Evolutionary conservation across 92 coral and sea anemone species (phyloP), one percentile per base, ranked within the genome.

Genomic region (Zoanthus sansibaricus): DNA sequence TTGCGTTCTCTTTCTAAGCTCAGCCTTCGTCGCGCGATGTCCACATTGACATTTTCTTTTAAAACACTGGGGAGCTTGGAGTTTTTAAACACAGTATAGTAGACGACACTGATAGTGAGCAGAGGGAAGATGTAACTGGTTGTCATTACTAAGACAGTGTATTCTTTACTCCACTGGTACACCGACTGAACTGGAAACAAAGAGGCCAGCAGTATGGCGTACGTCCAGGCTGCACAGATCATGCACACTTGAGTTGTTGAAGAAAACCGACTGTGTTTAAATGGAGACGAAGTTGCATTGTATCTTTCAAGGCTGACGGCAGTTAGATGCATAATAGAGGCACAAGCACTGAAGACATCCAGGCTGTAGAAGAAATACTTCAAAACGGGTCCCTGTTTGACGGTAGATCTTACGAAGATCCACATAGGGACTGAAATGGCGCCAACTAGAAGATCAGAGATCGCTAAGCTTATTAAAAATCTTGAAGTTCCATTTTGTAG

Each of bases 331-430:
- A 94, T 89, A 13, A 94, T 94, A 9, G 97, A 94, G 17, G 94
- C 97, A 76, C 91, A 85, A 1, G 97, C 97, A 16, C 94, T 91
- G 64, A 94, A 94, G 10, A 86, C 31, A 79, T 94, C 97, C 16
- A 92, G 77, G 75, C 88, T 71, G 51, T 14, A 75, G 87, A 73
- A 94, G 71, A 94, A 72, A 49, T 76, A 58, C 7, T 11, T 46
- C 8, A 82, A 61, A 44, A 79, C 48, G 1, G 42, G 31, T 83
- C 71, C 42, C 52, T n/a, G 44, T 76, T 83, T 86, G 77, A 89
- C 56, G 12, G 82, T 80, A 17, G 79, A 32, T 88, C 91, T 91
- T 44, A 86, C 66, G 31, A 73, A 89, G 31, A 87, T 75, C 96
- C 96, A 93, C 61, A 91, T 75, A 0, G 96, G 96, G 31, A 91